These are phyloP conservation scores for Diogma glabrata DNA, from an alignment of 2,888 invertebrate genomes.

Conservation along the genomic window DNA sequence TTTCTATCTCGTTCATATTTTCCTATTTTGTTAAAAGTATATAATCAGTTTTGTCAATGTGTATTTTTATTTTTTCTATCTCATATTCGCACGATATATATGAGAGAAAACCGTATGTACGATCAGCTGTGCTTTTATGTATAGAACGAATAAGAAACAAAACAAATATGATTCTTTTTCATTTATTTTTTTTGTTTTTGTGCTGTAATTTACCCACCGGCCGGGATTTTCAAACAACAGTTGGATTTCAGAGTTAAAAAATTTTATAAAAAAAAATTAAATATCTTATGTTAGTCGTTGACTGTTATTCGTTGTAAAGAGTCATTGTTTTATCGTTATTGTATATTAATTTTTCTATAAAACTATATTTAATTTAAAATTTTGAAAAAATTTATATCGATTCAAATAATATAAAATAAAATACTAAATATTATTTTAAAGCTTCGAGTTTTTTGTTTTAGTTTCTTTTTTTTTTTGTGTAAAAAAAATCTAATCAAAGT, in stretches of 20 bases:
- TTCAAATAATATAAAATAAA: constrained; percentile 3
- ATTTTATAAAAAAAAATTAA: neutral
- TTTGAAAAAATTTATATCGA: too few relatives aligned
- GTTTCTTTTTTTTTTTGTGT: neutral
- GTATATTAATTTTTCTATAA: neutral
- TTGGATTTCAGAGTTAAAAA: too few relatives aligned
- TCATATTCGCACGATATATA: too few relatives aligned
- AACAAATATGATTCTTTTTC: constrained; percentile 3
- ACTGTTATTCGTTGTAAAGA: constrained; percentile 4
- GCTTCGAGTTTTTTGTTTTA: neutral
- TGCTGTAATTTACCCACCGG: constrained; percentile 6
- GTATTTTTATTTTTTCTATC: too few relatives aligned
- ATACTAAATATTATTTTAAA: constrained; percentile 2
- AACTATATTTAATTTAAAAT: neutral
- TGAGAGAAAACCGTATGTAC: constrained; percentile 8
- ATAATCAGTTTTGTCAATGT: too few relatives aligned
- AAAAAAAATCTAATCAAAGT: too few relatives aligned
- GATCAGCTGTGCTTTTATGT: constrained; percentile 8
- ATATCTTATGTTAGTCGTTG: constrained; percentile 4
- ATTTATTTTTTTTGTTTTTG: neutral
- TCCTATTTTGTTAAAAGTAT: too few relatives aligned
- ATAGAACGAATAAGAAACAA: neutral
- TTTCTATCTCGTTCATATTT: too few relatives aligned
- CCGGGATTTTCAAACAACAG: constrained; percentile 6
- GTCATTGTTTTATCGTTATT: constrained; percentile 3